phyloP scores from a whole-genome alignment of 2,113 vertebrate genomes.

The Notarius lentiginosus region DNA sequence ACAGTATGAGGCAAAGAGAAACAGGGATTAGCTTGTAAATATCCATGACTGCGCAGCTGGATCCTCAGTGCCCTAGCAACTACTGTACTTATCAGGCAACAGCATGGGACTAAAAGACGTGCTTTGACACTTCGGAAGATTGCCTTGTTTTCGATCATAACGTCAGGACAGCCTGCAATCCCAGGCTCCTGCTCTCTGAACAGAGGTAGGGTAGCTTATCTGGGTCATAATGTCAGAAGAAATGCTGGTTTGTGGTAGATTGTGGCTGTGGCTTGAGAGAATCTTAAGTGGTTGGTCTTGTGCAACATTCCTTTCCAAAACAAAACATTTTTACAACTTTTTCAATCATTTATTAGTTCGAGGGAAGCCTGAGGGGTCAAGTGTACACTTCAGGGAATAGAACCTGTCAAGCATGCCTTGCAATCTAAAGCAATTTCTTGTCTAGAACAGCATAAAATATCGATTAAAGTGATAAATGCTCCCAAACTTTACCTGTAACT shows the following conservation, averaged over 20 bases:
- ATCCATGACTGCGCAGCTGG: constrained; percentile 48
- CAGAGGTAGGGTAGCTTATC: neutral
- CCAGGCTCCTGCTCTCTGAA: constrained; percentile 18
- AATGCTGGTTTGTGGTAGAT: neutral
- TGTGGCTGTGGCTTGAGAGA: neutral
- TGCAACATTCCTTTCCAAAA: neutral
- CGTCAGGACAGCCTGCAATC: constrained; percentile 39
- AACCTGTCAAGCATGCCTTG: neutral
- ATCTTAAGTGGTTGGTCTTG: too few relatives aligned
- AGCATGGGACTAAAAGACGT: constrained; percentile 48
- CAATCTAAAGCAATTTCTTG: neutral
- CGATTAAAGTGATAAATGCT: neutral
- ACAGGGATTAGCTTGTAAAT: constrained; percentile 58
- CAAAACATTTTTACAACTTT: neutral
- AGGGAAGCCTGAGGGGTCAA: neutral
- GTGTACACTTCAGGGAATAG: neutral
- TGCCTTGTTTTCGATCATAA: constrained; percentile 46
- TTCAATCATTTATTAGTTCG: neutral
- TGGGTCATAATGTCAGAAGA: neutral
- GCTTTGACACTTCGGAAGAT: constrained; percentile 45
- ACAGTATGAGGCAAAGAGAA: constrained; percentile 49
- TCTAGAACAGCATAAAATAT: neutral
- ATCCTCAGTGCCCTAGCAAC: constrained; percentile 50
- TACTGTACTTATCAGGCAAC: constrained; percentile 47
- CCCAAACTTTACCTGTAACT: neutral